phyloP scores from a whole-genome alignment of 1,140 invertebrate species.

The Drosophila ohnishii region DNA sequence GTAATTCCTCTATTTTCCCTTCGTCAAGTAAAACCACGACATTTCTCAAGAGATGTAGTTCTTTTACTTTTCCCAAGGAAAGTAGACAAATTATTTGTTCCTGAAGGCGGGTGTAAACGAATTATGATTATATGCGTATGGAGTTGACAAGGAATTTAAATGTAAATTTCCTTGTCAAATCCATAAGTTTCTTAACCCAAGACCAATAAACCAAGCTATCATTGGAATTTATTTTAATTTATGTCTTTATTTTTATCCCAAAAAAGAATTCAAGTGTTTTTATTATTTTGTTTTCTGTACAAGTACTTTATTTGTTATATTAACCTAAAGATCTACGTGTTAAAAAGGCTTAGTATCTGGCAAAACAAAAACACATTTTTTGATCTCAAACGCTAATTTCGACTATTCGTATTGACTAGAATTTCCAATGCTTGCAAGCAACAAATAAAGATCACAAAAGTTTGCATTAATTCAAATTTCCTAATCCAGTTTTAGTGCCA shows the following conservation, averaged over 20 bases:
- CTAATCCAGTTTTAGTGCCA: conserved; percentile 33
- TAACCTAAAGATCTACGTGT: conserved; percentile 10
- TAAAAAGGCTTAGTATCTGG: conserved; percentile 26
- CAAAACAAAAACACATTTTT: conserved; percentile 32
- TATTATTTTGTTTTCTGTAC: conserved; percentile 1
- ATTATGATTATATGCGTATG: not conserved
- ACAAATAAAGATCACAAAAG: conserved; percentile 53
- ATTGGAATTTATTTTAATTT: not conserved
- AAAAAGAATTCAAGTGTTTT: not conserved
- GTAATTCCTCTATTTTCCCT: conserved; percentile 1
- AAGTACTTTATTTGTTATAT: conserved; percentile 23
- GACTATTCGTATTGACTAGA: conserved; percentile 52
- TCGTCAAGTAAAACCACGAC: not conserved
- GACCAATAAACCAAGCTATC: not conserved
- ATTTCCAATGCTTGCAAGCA: conserved; percentile 42
- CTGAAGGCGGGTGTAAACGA: not conserved
- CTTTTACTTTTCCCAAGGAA: not conserved
- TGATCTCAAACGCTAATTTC: conserved; percentile 33
- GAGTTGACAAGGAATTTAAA: not conserved
- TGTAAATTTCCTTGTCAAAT: not conserved
- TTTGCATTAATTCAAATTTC: conserved; percentile 31
- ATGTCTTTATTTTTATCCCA: too few relatives aligned
- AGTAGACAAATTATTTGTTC: not conserved
- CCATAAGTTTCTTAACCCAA: not conserved
- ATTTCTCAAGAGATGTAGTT: conserved; percentile 1